A percentile compares a stretch with the other conserved stretches of the same genome.
Evolutionary conservation across 1,140 invertebrate species (phyloP).

Genomic region (Caenorhabditis remanei): DNA sequence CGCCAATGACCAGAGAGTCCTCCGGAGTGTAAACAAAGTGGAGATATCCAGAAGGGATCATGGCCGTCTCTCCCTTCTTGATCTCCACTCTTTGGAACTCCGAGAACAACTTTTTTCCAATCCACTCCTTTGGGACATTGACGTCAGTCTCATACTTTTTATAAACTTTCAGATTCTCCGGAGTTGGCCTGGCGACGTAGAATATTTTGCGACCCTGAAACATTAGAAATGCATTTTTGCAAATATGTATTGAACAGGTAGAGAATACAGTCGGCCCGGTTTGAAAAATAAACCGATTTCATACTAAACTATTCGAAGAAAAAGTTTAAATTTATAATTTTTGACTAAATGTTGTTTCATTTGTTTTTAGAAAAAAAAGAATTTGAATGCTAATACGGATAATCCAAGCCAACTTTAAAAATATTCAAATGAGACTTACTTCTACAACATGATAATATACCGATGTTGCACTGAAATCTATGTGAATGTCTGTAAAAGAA

Average conservation of each 20-base stretch:
- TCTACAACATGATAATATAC: neutral
- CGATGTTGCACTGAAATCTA: neutral
- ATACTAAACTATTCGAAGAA: too few species aligned
- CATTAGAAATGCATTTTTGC: too few species aligned
- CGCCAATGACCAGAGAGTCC: neutral
- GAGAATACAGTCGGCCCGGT: too few species aligned
- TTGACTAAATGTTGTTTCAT: too few species aligned
- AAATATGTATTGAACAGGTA: too few species aligned
- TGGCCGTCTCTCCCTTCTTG: neutral
- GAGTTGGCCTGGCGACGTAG: neutral
- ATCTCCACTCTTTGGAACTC: neutral
- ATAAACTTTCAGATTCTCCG: neutral
- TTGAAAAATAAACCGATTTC: too few species aligned
- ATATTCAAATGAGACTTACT: too few species aligned
- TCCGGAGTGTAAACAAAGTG: neutral
- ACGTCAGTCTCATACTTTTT: neutral
- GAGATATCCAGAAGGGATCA: neutral
- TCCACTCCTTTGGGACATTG: neutral
- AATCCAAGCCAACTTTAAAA: too few species aligned
- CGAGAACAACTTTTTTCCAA: neutral
- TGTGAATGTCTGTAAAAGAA: neutral
- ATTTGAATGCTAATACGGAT: too few species aligned
- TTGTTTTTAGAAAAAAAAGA: too few species aligned
- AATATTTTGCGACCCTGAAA: neutral
- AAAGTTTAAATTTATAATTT: too few species aligned